These are phyloP conservation scores for Apteryx mantelli DNA, from an alignment of 2,113 vertebrate species.

Conservation along the genomic window DNA sequence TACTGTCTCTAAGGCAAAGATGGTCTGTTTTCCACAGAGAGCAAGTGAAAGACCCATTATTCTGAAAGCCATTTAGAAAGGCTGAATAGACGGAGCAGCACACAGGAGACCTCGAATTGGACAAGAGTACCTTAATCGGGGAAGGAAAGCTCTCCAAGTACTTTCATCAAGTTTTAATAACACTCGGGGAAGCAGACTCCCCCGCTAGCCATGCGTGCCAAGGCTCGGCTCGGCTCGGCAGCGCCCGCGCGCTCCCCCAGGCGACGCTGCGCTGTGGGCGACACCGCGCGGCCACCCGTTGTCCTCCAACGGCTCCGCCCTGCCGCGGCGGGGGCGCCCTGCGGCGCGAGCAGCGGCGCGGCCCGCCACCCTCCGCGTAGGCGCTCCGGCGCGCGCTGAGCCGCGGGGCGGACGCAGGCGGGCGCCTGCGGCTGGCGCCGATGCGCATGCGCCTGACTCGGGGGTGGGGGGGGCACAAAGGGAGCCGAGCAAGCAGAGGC, in stretches of 20 bases:
- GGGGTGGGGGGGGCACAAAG: rapidly evolving
- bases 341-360: too few species aligned
- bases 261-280: too few species aligned
- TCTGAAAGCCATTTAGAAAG: rapidly evolving
- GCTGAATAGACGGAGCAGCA: background rate
- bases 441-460: background rate
- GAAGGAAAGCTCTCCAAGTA: rapidly evolving
- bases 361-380: too few species aligned
- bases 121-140: background rate
- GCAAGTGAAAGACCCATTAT: background rate
- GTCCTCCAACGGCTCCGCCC: background rate
- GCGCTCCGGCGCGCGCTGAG: background rate
- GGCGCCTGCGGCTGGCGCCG: background rate
- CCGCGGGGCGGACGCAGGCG: rapidly evolving
- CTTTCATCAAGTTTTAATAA: rapidly evolving
- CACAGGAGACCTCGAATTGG: background rate
- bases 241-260: too few species aligned
- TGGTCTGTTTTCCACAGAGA: background rate
- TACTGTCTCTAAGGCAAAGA: too few species aligned
- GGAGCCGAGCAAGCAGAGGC: background rate
- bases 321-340: too few species aligned
- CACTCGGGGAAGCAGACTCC: rapidly evolving
- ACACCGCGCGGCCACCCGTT: too few species aligned
- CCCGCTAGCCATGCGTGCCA: rapidly evolving
- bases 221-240: background rate